A percentile compares a stretch with the other conserved stretches of the same genome.
Evolutionary conservation across 1,140 invertebrate genomes (phyloP).

Genomic region (Amyelois transitella): DNA sequence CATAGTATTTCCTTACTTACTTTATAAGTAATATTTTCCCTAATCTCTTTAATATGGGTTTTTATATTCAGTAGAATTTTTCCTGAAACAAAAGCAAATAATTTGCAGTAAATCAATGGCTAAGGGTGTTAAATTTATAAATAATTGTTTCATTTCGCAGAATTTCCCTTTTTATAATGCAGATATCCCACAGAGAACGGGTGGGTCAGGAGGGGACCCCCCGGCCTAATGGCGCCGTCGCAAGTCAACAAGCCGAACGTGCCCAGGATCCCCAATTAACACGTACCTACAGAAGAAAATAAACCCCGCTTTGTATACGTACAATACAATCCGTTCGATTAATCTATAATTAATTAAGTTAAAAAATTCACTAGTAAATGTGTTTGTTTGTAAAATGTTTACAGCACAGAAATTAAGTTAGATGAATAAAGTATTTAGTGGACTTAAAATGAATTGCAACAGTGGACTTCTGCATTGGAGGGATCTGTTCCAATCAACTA

Average conservation of each 20-base stretch:
- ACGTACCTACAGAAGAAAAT: conserved; percentile 32
- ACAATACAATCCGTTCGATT: conserved; percentile 7
- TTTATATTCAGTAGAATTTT: neutral
- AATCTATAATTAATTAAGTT: neutral
- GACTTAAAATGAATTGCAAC: too few relatives aligned
- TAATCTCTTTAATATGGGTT: neutral
- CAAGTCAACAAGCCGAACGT: conserved; percentile 52
- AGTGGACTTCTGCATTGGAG: too few relatives aligned
- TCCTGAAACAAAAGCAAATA: neutral
- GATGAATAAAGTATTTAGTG: too few relatives aligned
- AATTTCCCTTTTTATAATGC: conserved; percentile 13
- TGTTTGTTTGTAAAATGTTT: too few relatives aligned
- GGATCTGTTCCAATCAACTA: too few relatives aligned
- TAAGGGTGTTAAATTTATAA: neutral
- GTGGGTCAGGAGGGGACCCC: conserved; percentile 18
- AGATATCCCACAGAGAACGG: conserved; percentile 15
- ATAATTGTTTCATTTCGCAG: conserved; percentile 8
- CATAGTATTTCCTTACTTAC: too few relatives aligned
- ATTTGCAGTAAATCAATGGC: neutral
- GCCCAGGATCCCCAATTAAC: conserved; percentile 43
- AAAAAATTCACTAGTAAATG: too few relatives aligned
- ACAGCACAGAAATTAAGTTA: too few relatives aligned
- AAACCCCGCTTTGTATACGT: conserved; percentile 27
- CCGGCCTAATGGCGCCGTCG: conserved; percentile 40
- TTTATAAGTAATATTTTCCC: too few relatives aligned